Conservation (phyloP, 2,113 vertebrate species). For the Aegithalos caudatus region DNA sequence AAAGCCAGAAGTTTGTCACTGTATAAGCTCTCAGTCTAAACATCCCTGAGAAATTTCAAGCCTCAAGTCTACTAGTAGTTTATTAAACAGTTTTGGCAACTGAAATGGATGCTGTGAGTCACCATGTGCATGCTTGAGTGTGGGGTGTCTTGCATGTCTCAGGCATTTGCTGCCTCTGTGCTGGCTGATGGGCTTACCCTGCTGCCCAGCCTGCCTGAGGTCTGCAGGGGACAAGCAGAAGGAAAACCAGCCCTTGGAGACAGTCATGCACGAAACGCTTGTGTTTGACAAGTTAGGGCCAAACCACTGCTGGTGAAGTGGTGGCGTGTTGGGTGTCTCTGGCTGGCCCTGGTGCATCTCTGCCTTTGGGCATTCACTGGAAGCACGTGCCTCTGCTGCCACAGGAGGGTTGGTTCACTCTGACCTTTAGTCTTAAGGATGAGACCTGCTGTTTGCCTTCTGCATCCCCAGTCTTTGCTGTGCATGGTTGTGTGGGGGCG, state of each 20-base stretch:
- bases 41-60: conserved; percentile 5
- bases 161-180: not conserved
- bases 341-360: not conserved
- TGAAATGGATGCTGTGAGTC: not conserved
- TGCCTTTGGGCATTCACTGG: not conserved
- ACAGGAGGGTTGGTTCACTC: not conserved
- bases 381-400: accelerated
- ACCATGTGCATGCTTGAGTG: not conserved
- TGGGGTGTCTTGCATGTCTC: not conserved
- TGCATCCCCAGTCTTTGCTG: accelerated
- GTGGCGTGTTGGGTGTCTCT: too few relatives aligned
- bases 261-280: not conserved
- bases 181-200: not conserved
- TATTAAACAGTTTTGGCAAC: conserved; percentile 20
- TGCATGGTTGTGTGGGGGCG: accelerated
- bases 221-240: not conserved
- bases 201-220: accelerated
- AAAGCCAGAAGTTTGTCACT: conserved; percentile 47
- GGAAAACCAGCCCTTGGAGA: not conserved
- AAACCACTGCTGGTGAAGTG: accelerated
- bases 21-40: conserved; percentile 19
- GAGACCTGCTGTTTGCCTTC: not conserved
- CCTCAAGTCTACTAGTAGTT: not conserved
- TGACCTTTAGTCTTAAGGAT: not conserved
- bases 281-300: not conserved